Percentiles rank a stretch among this genome's conserved stretches.
phyloP scores from a whole-genome alignment of 2,888 invertebrate species.

The Chrysomela aeneicollis region DNA sequence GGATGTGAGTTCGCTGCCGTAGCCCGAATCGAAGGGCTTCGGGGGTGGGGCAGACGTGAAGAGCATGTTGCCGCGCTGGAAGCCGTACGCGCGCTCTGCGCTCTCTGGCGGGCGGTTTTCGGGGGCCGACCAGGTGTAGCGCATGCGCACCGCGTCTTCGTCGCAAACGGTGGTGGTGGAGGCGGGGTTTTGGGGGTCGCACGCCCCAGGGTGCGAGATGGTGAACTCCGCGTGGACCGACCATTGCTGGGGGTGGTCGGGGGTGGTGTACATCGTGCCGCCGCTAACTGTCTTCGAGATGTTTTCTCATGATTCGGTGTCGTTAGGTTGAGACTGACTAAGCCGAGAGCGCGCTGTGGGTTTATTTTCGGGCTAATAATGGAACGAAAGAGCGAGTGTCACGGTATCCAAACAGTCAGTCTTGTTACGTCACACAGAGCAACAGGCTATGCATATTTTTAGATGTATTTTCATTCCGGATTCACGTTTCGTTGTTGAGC shows the following conservation, averaged over 20 bases:
- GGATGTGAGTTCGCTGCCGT: conserved; percentile 66
- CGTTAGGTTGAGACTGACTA: background rate
- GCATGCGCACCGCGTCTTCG: conserved; percentile 66
- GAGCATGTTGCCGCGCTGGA: conserved; percentile 64
- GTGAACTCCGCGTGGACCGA: conserved; percentile 75
- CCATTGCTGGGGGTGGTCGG: conserved; percentile 68
- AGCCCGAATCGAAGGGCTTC: conserved; percentile 61
- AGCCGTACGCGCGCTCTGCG: conserved; percentile 56
- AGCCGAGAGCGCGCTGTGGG: background rate
- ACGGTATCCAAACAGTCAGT: conserved; percentile 19
- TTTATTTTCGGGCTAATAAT: conserved; percentile 4
- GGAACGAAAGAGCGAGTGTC: conserved; percentile 22
- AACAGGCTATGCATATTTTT: conserved; percentile 36
- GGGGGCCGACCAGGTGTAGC: conserved; percentile 61
- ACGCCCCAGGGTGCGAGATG: conserved; percentile 63
- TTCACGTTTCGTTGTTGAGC: conserved; percentile 14
- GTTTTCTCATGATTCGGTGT: background rate
- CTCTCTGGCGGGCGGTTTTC: conserved; percentile 26
- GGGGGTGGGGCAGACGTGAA: conserved; percentile 64
- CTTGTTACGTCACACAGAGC: conserved; percentile 30
- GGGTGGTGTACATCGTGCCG: conserved; percentile 25
- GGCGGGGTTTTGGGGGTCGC: conserved; percentile 59
- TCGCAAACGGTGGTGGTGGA: conserved; percentile 58
- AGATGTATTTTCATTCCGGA: conserved; percentile 24
- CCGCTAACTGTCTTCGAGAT: conserved; percentile 33